Base-by-base conservation (phyloP, 1,140 invertebrate genomes). In the Drosophila leontia region DNA sequence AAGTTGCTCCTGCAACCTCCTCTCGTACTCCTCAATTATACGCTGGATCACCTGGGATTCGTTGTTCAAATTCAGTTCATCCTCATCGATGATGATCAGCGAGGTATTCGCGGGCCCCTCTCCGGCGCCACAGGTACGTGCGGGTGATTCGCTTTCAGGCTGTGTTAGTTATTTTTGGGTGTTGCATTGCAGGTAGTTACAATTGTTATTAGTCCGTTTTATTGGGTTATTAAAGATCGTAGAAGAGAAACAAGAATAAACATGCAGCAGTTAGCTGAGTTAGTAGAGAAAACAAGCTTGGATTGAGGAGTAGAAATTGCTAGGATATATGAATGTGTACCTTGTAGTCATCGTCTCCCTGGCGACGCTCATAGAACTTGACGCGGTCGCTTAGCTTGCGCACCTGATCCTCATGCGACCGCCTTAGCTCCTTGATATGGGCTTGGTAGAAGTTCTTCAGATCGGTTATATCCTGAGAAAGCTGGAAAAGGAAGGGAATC, bases 1-100 rank as follows among this genome's bases (percentile, higher is more conserved):
- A 55, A 95, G 91, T 88, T 95, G 94, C 79, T 95, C 94, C 78
- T 95, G 93, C 64, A 95, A 91, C 69, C 93, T 72, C 70, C 92
- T 62, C 79, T 94, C 83, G 79, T 93, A 91, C 92, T 93, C 90
- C 88, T 93, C 82, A 76, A 93, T 91, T 78, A 94, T 92, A 58
- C 93, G 91, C 77, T 93, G 78, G 57, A 94, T 78, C 80, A 92
- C 84, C 64, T 93, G 88, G 55, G 94, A 91, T 67, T 93, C 60
- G 50, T 92, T 92, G 34, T 90, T 81, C n/a, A 75, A 50, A 57
- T 91, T 92, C 57, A 92, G 26, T 53, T 92, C 91, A 59, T 92
- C 91, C 74, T 92, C 77, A 55, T 92, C 91, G 67, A 92, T 92
- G 29, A 92, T 92, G 32, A 92, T 91, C 23, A 91, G 64, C 8